Conservation (phyloP, 2,797 vertebrate genomes). For the Pangasius larnaudii region DNA sequence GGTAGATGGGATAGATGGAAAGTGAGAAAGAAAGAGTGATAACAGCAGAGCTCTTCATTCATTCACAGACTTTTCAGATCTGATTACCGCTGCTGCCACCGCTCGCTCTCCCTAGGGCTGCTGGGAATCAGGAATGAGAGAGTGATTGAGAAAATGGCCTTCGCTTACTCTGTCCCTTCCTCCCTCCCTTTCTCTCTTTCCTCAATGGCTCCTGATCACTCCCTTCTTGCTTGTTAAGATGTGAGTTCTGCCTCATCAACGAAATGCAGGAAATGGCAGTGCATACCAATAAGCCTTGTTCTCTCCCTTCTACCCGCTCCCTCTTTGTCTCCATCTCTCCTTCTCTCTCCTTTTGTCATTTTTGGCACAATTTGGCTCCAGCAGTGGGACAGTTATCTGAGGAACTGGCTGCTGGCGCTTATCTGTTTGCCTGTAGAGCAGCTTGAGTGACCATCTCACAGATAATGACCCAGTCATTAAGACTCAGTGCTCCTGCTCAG, state of each 20-base stretch:
- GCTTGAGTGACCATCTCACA: constrained; percentile 15
- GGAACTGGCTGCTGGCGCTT: constrained; percentile 7
- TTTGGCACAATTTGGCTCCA: constrained; percentile 22
- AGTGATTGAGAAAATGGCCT: constrained; percentile 54
- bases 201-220: constrained; percentile 53
- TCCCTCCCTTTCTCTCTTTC: constrained; percentile 10
- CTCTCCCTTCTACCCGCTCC: neutral
- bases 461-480: constrained; percentile 37
- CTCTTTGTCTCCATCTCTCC: neutral
- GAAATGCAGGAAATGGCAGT: constrained; percentile 61
- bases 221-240: constrained; percentile 58
- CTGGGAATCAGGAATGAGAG: constrained; percentile 42
- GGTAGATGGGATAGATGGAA: constrained; percentile 11
- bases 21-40: constrained; percentile 24
- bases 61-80: constrained; percentile 48
- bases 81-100: constrained; percentile 46
- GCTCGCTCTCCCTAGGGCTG: constrained; percentile 32
- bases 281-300: constrained; percentile 44
- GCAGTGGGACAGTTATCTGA: constrained; percentile 17
- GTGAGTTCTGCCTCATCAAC: constrained; percentile 69
- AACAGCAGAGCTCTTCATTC: constrained; percentile 39
- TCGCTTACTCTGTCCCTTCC: constrained; percentile 26
- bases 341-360: neutral
- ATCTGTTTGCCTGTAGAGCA: constrained; percentile 26
- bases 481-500: constrained; percentile 10